Percentiles rank a stretch among this genome's conserved stretches.
phyloP scores from a whole-genome alignment of 2,888 invertebrate genomes.

The Microplitis deprimator region DNA sequence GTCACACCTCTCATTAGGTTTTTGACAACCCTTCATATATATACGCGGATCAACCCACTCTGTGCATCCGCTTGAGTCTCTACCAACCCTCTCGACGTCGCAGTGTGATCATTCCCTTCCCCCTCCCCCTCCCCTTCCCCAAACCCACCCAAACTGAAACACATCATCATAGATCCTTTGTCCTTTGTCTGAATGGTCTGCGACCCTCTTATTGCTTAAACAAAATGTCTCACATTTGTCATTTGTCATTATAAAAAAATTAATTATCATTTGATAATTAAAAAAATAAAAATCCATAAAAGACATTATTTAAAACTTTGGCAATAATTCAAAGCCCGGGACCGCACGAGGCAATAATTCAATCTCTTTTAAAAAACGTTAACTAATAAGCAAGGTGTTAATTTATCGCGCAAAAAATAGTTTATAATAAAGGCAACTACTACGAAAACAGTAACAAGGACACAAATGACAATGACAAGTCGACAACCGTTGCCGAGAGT shows the following conservation, averaged over 20 bases:
- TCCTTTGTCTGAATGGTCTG: conserved; percentile 65
- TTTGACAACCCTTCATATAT: conserved; percentile 69
- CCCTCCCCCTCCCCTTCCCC: conserved; percentile 23
- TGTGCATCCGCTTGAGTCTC: conserved; percentile 59
- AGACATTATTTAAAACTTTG: neutral
- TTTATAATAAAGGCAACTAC: conserved; percentile 48
- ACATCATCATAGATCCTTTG: conserved; percentile 59
- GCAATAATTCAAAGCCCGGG: neutral
- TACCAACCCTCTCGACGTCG: conserved; percentile 36
- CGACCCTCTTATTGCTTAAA: conserved; percentile 61
- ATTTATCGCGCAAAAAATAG: conserved; percentile 53
- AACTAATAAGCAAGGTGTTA: conserved; percentile 55
- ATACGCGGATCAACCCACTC: conserved; percentile 67
- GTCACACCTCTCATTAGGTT: conserved; percentile 72
- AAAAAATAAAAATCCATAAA: neutral
- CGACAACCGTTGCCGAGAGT: neutral
- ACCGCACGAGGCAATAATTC: conserved; percentile 27
- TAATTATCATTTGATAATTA: neutral
- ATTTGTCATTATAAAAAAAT: conserved; percentile 49
- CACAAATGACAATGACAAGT: conserved; percentile 31
- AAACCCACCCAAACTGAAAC: conserved; percentile 38
- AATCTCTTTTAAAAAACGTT: conserved; percentile 47
- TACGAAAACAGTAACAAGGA: conserved; percentile 36
- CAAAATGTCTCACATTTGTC: conserved; percentile 58
- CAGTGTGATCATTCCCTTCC: conserved; percentile 48